Base-by-base conservation (phyloP, 92 coral and sea anemone species). In the Galaxea fascicularis region DNA sequence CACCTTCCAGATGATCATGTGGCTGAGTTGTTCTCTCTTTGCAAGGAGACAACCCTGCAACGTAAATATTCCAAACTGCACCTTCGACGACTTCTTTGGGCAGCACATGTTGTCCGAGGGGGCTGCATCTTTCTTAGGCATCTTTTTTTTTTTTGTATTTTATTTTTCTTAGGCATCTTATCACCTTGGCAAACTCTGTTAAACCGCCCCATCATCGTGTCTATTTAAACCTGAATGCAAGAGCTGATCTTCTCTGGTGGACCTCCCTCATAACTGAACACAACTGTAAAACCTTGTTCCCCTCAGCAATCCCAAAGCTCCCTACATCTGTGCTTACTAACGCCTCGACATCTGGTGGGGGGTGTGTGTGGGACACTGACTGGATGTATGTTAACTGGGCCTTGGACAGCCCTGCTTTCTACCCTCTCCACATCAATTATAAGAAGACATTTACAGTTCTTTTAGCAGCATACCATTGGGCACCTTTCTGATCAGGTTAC, bases 311-410 rank as follows among this genome's bases (percentile, higher is more conserved):
- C 68, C 82, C 88, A 28, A 21, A 35, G 28, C 47, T 60, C 6
- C 24, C 88, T 59, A 44, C 76, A 64, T 54, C 88, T 46, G 82
- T 77, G 31, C 64, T n/a, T 58, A 86, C 74, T 26, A 85, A 86
- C 29, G 85, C 89, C 15, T 86, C 89, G 10, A 28, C 20, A 21
- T 41, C 72, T 67, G 81, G 90, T 21, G 90, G 69, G 45, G 90
- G 85, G 29, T 57, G 90, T 29, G 57, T 66, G 20, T 86, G 85
- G 85, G 28, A 60, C 17, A 62, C 73, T 65, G 89, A 85, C 77
- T 85, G 83, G 89, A 26, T 85, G 78, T 85, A 76, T 28, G 20
- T 77, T 58, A 79, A 79, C 90, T 86, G 90, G 86, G 90, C 90
- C 13, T 35, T 86, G 35, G 81, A 86, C 77, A 16, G 26, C 59